A percentile compares a stretch with the other conserved stretches of the same genome.
Conservation (phyloP, 2,797 vertebrate species). For the Brotula barbata region DNA sequence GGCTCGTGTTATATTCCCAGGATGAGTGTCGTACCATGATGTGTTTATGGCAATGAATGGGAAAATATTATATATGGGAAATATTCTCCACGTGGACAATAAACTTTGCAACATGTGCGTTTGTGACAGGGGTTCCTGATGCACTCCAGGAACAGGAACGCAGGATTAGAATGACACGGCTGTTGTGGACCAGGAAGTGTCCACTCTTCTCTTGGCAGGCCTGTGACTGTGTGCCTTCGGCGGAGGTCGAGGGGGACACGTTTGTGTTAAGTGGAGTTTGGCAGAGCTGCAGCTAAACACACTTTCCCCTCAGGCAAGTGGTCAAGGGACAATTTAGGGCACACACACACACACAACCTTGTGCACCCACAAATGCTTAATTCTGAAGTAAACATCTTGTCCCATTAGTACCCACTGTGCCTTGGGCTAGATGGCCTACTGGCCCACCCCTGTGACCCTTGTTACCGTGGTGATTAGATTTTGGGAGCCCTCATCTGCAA, state of each 20-base stretch:
- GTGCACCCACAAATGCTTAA: conserved; percentile 48
- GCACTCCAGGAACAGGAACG: conserved; percentile 30
- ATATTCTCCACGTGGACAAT: conserved; percentile 20
- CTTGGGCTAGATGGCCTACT: conserved; percentile 62
- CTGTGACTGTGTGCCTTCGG: conserved; percentile 65
- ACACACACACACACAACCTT: conserved; percentile 35
- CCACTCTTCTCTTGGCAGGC: conserved; percentile 33
- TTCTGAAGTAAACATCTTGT: conserved; percentile 79
- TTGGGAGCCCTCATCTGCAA: conserved; percentile 82
- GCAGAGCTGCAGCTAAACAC: conserved; percentile 57
- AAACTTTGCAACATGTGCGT: conserved; percentile 33
- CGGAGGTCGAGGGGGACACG: conserved; percentile 81
- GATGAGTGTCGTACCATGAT: too few relatives aligned
- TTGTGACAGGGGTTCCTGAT: conserved; percentile 17
- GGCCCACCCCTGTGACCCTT: conserved; percentile 74
- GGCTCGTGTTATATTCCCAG: too few relatives aligned
- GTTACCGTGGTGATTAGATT: conserved; percentile 80
- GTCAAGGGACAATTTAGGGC: conserved; percentile 75
- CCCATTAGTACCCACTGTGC: conserved; percentile 62
- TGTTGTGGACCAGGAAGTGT: conserved; percentile 54
- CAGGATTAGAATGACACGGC: conserved; percentile 36
- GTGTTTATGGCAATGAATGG: too few relatives aligned
- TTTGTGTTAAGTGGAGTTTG: conserved; percentile 74
- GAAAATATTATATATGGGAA: too few relatives aligned
- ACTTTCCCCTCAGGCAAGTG: conserved; percentile 76